Evolutionary conservation across 2,797 vertebrate genomes (phyloP).

Genomic region (Mastacembelus armatus): DNA sequence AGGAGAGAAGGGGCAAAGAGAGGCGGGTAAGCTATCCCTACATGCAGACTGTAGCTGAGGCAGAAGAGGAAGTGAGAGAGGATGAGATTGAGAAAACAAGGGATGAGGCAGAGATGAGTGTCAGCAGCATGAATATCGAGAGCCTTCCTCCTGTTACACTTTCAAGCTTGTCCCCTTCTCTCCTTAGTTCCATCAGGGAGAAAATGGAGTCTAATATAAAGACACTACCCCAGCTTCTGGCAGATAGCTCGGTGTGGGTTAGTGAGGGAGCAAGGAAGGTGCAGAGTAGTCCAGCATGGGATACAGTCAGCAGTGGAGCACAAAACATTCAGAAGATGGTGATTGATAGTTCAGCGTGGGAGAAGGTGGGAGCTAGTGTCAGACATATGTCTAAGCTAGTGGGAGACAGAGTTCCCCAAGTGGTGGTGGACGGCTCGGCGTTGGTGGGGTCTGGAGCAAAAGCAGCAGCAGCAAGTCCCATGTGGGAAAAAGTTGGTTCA

Average conservation of each 20-base stretch:
- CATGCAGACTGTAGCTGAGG: slow-evolving; percentile 75
- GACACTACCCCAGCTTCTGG: slow-evolving; percentile 68
- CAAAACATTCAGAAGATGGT: slow-evolving; percentile 67
- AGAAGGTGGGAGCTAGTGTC: slow-evolving; percentile 60
- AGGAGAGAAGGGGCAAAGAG: slow-evolving; percentile 38
- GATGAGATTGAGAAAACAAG: slow-evolving; percentile 74
- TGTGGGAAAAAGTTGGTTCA: slow-evolving; percentile 74
- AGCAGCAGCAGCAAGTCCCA: slow-evolving; percentile 55
- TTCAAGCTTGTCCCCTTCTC: slow-evolving; percentile 66
- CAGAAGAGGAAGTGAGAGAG: slow-evolving; percentile 68
- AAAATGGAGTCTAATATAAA: slow-evolving; percentile 49
- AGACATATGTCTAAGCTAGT: slow-evolving; percentile 65
- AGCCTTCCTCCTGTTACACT: slow-evolving; percentile 61
- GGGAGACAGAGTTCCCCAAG: slow-evolving; percentile 63
- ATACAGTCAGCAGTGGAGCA: slow-evolving; percentile 44
- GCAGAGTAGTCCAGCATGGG: slow-evolving; percentile 67
- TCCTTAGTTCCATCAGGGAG: slow-evolving; percentile 65
- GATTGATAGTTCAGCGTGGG: slow-evolving; percentile 63
- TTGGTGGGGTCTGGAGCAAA: slow-evolving; percentile 75
- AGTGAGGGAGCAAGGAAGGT: slow-evolving; percentile 62
- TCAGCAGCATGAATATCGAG: slow-evolving; percentile 54
- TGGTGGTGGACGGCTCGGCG: slow-evolving; percentile 60
- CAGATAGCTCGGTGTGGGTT: slow-evolving; percentile 61
- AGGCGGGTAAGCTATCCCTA: slow-evolving; percentile 18
- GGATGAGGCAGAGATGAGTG: slow-evolving; percentile 75